These are phyloP conservation scores for Drosophila atroscutellata DNA, from an alignment of 2,888 invertebrate species.

Conservation along the genomic window DNA sequence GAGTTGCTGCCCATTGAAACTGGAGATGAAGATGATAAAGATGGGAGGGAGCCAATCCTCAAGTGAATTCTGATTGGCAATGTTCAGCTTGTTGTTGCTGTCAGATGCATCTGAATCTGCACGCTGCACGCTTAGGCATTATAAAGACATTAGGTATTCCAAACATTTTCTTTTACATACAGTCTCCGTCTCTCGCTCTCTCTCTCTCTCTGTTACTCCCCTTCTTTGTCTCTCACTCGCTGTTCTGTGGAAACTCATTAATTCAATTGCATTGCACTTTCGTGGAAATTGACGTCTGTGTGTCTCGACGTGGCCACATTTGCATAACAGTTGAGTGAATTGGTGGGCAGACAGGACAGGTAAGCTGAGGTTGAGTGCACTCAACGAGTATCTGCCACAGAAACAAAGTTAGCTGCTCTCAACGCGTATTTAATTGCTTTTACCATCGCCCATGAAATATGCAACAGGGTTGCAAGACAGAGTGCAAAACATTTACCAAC, in stretches of 20 bases:
- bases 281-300: conserved; percentile 63
- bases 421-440: conserved; percentile 60
- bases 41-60: conserved; percentile 14
- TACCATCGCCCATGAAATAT: conserved; percentile 43
- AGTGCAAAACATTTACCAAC: conserved; percentile 28
- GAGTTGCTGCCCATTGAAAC: conserved; percentile 16
- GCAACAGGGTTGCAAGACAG: conserved; percentile 50
- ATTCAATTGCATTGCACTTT: conserved; percentile 75
- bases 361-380: conserved; percentile 11
- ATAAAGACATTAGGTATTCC: conserved; percentile 74
- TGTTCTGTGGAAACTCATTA: conserved; percentile 56
- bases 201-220: neutral
- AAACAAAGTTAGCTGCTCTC: conserved; percentile 28
- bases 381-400: conserved; percentile 6
- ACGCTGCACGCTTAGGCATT: conserved; percentile 62
- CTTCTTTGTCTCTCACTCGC: neutral
- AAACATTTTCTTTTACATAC: conserved; percentile 62
- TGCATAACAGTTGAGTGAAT: conserved; percentile 63
- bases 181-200: neutral
- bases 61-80: conserved; percentile 46
- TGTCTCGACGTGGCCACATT: conserved; percentile 55
- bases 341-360: conserved; percentile 11
- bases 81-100: conserved; percentile 27
- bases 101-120: conserved; percentile 52
- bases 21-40: conserved; percentile 12